Conservation (phyloP, 2,797 vertebrate species). For the Silurus aristotelis region DNA sequence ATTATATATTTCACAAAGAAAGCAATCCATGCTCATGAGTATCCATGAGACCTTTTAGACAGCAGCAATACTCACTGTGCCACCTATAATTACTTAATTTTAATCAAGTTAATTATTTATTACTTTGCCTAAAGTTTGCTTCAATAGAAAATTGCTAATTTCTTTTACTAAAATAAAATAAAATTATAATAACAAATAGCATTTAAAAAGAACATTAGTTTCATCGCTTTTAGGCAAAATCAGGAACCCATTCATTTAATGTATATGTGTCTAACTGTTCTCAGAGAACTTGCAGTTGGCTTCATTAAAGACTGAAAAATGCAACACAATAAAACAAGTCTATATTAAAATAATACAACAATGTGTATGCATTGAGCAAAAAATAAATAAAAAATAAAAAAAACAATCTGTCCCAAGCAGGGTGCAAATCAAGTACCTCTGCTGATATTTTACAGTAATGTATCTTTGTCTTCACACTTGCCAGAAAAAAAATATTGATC, state of each 20-base stretch:
- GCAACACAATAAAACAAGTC: background rate
- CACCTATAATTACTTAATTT: background rate
- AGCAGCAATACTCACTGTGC: background rate
- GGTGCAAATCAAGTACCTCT: conserved; percentile 22
- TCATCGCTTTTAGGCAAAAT: background rate
- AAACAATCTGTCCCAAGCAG: conserved; percentile 33
- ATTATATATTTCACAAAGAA: background rate
- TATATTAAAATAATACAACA: conserved; percentile 22
- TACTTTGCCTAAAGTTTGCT: background rate
- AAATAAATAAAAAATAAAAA: too few relatives aligned
- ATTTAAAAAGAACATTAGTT: too few relatives aligned
- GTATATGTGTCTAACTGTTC: background rate
- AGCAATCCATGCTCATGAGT: background rate
- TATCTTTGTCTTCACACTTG: conserved; percentile 14
- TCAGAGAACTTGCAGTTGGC: background rate
- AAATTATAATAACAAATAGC: too few relatives aligned
- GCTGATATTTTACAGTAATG: background rate
- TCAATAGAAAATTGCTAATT: too few relatives aligned
- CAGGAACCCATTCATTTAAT: background rate
- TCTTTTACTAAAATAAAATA: too few relatives aligned
- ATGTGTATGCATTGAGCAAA: conserved; percentile 15
- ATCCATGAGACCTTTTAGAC: background rate
- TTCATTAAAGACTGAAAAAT: background rate
- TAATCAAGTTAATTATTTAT: background rate
- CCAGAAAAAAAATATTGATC: conserved; percentile 31